Evolutionary conservation across 2,888 invertebrate genomes (phyloP).

Genomic region (Euclidia mi): DNA sequence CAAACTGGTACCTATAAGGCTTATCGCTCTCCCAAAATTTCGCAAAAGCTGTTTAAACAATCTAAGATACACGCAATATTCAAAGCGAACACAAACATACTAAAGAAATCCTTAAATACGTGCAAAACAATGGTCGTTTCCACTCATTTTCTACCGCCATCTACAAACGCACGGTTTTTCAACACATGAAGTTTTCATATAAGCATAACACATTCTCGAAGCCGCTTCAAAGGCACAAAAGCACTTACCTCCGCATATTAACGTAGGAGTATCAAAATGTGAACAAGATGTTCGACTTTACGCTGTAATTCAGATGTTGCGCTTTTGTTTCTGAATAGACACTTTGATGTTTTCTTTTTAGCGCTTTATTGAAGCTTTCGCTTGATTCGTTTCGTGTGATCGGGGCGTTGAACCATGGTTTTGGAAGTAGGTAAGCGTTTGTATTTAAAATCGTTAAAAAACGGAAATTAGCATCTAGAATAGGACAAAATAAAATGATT

Average conservation of each 20-base stretch:
- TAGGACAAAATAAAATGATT: too few relatives aligned
- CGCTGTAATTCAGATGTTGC: constrained; percentile 17
- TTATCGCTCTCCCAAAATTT: too few relatives aligned
- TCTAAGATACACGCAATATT: too few relatives aligned
- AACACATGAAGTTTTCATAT: constrained; percentile 19
- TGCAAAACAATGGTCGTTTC: constrained; percentile 11
- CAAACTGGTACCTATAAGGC: too few relatives aligned
- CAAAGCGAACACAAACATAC: background rate
- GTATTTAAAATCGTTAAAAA: too few relatives aligned
- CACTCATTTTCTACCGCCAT: constrained; percentile 4
- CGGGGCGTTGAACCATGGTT: too few relatives aligned
- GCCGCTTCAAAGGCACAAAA: constrained; percentile 37
- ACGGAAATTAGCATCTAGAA: too few relatives aligned
- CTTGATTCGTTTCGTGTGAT: too few relatives aligned
- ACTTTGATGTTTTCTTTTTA: background rate
- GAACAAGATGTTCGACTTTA: constrained; percentile 11
- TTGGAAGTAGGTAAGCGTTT: too few relatives aligned
- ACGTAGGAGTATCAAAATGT: constrained; percentile 32
- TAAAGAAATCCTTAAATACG: background rate
- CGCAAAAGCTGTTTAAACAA: too few relatives aligned
- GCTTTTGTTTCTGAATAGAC: constrained; percentile 13
- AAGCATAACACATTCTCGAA: constrained; percentile 6
- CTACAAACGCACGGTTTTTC: constrained; percentile 6
- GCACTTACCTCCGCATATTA: constrained; percentile 54
- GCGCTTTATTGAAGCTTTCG: background rate